These are phyloP conservation scores for Anoplopoma fimbria DNA, from an alignment of 2,113 vertebrate species.

Conservation along the genomic window DNA sequence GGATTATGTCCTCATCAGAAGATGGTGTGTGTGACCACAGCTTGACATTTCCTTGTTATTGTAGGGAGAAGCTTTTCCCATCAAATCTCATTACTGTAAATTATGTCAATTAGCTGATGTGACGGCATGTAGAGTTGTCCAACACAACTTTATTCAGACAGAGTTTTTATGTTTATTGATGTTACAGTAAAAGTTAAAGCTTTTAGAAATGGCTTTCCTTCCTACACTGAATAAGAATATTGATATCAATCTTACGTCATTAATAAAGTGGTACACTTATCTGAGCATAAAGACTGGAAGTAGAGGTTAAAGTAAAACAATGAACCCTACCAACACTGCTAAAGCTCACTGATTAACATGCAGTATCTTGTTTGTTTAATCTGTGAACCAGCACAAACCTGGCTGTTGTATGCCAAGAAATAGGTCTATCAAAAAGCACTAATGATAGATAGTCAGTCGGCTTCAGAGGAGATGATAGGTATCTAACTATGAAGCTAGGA, in stretches of 20 bases:
- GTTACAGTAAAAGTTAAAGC: too few species aligned
- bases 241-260: neutral
- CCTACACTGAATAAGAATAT: neutral
- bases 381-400: too few species aligned
- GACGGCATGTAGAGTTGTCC: neutral
- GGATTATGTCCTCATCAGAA: neutral
- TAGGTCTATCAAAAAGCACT: too few species aligned
- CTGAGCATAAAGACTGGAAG: neutral
- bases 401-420: too few species aligned
- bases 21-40: neutral
- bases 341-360: neutral
- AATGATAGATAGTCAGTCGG: too few species aligned
- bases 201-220: neutral
- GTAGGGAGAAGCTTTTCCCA: neutral
- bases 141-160: too few species aligned
- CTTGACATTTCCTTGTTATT: slow-evolving; percentile 7
- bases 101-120: neutral
- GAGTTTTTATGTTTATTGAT: neutral
- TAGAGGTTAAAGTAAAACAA: too few species aligned
- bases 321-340: neutral
- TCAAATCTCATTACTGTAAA: neutral
- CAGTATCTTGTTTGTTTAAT: neutral
- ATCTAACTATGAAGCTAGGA: too few species aligned
- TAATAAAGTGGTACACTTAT: neutral
- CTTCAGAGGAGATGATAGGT: too few species aligned